Evolutionary conservation across 2,113 vertebrate species (phyloP), one percentile per base, ranked within the genome.

Genomic region (Nerophis lumbriciformis): DNA sequence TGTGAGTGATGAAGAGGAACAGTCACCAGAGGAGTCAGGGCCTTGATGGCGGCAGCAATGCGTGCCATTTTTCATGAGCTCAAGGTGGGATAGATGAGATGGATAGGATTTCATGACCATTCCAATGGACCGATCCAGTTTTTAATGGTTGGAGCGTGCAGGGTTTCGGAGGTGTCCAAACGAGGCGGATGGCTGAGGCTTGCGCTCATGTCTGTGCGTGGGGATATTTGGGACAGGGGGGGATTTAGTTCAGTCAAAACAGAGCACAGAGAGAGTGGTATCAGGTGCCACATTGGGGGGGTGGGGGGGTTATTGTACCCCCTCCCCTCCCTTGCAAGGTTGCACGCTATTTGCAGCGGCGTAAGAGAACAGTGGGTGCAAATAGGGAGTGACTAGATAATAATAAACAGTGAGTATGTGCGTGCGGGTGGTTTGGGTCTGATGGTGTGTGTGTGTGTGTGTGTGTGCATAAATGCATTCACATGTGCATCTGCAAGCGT

Each of bases 161-260:
- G 52, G 57, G 59, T 64, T 77, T 69, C 68, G 57, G 59, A 67
- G 49, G 53, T 15, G 53, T 66, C 53, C 48, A 64, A 59, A 37
- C 48, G 15, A 28, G 56, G 14, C 9, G 47, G 63, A 65, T 61
- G 50, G 73, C 72, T 75, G 69, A 56, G 62, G 65, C 59, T 61
- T 61, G 62, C 53, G 64, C 56, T 85, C 74, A 66, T 72, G 79
- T 69, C 72, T 68, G 54, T 56, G 64, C 8, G 38, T 59, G 50
- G 10, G 61, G 59, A 65, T 66, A 68, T 77, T 69, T 61, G 61
- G 63, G 72, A 68, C 48, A 48, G 73, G 63, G 54, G 74, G 58
- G 70, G 65, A 80, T 83, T 81, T 69, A 68, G 65, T 69, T 59
- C 69, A 75, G 78, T 83, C 78, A 83, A 81, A 86, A 83, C 75